These are phyloP conservation scores for Echeneis naucrates DNA, from an alignment of 2,797 vertebrate species.

Conservation along the genomic window DNA sequence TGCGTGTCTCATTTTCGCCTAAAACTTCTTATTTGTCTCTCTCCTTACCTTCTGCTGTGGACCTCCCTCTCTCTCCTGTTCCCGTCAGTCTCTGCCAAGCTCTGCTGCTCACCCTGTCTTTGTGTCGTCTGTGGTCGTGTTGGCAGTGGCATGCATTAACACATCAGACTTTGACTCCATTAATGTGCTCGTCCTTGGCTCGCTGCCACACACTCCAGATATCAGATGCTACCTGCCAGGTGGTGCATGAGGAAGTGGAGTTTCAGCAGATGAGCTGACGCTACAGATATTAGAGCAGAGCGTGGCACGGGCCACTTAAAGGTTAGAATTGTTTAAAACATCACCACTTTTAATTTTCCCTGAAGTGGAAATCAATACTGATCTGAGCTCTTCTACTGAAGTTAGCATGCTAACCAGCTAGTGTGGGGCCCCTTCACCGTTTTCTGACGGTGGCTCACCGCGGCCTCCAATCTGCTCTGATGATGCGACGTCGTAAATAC, in stretches of 20 bases:
- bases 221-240: conserved; percentile 55
- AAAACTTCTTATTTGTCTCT: conserved; percentile 13
- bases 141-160: conserved; percentile 62
- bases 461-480: too few species aligned
- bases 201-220: conserved; percentile 39
- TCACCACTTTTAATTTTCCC: too few species aligned
- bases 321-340: neutral
- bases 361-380: too few species aligned
- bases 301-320: neutral
- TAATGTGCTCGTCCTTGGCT: conserved; percentile 62
- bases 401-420: too few species aligned
- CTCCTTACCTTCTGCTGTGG: conserved; percentile 2
- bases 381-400: too few species aligned
- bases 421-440: too few species aligned
- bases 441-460: too few species aligned
- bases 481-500: too few species aligned
- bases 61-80: conserved; percentile 1
- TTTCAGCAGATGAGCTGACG: too few species aligned
- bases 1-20: conserved; percentile 13
- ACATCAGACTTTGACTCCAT: conserved; percentile 68
- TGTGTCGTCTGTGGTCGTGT: conserved; percentile 43
- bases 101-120: conserved; percentile 30
- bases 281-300: neutral
- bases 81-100: conserved; percentile 12
- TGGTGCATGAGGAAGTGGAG: conserved; percentile 47